These are phyloP conservation scores for Nicator chloris DNA, from an alignment of 2,113 vertebrate genomes.

Conservation along the genomic window DNA sequence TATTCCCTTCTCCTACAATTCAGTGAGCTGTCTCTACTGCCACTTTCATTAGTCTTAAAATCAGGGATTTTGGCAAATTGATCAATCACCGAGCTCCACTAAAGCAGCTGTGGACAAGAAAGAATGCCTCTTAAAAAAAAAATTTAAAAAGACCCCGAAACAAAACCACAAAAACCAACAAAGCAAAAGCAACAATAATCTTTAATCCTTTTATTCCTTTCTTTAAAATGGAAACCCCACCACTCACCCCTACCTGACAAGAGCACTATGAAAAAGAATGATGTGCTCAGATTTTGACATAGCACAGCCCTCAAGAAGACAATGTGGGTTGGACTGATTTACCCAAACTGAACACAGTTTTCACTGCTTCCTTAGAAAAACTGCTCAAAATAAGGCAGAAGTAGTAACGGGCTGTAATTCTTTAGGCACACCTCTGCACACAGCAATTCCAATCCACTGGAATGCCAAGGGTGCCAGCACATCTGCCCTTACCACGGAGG, in stretches of 20 bases:
- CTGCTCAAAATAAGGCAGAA: background rate
- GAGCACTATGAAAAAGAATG: background rate
- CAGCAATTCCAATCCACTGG: background rate
- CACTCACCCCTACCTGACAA: background rate
- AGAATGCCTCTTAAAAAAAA: rapidly evolving
- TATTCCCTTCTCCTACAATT: background rate
- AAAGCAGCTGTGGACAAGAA: background rate
- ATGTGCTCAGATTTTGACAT: background rate
- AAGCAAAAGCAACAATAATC: background rate
- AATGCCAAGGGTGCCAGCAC: background rate
- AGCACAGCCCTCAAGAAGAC: background rate
- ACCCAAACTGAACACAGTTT: background rate
- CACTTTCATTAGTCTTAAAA: background rate
- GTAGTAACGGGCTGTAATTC: background rate
- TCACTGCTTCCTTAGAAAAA: background rate
- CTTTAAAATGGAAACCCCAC: background rate
- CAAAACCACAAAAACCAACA: background rate
- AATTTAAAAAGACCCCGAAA: too few species aligned
- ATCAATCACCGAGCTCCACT: background rate
- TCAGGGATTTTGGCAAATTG: background rate
- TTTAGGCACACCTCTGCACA: background rate
- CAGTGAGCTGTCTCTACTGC: background rate
- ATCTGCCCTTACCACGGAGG: background rate
- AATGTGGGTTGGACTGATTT: background rate
- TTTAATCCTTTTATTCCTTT: background rate